Percentiles rank a stretch among this genome's conserved stretches.
Conservation (phyloP, 2,797 vertebrate species). For the Parambassis ranga region DNA sequence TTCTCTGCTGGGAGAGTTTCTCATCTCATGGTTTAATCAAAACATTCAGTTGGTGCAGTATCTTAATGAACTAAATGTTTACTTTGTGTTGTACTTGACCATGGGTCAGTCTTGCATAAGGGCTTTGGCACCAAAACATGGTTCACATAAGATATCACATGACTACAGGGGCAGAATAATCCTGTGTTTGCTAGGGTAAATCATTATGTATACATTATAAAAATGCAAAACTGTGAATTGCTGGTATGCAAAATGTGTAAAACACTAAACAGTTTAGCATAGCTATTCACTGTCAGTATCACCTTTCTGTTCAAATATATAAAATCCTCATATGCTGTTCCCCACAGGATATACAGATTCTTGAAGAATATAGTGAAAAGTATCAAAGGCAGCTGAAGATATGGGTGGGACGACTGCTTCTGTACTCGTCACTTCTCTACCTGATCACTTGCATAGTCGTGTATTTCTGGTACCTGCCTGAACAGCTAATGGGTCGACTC, state of each 20-base stretch:
- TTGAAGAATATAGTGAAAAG: conserved; percentile 94
- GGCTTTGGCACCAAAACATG: too few relatives aligned
- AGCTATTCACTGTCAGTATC: too few relatives aligned
- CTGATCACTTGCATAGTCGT: conserved; percentile 86
- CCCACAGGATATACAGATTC: conserved; percentile 86
- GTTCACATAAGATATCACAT: too few relatives aligned
- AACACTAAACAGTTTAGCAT: neutral
- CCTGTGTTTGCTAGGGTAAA: too few relatives aligned
- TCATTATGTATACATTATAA: too few relatives aligned
- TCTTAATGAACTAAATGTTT: too few relatives aligned
- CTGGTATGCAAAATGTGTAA: neutral
- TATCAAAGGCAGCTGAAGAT: conserved; percentile 92
- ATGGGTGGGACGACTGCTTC: conserved; percentile 90
- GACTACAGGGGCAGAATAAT: too few relatives aligned
- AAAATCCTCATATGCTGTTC: neutral
- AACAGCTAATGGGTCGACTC: conserved; percentile 87
- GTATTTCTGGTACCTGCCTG: conserved; percentile 94
- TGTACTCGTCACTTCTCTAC: conserved; percentile 91
- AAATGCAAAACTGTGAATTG: neutral
- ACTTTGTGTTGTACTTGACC: too few relatives aligned
- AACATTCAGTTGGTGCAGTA: neutral
- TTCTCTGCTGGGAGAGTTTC: too few relatives aligned
- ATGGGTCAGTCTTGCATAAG: neutral
- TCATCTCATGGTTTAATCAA: neutral
- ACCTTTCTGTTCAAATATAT: neutral